Evolutionary conservation across 2,797 vertebrate species (phyloP), one percentile per base, ranked within the genome.

Genomic region (Clarias pachynema): DNA sequence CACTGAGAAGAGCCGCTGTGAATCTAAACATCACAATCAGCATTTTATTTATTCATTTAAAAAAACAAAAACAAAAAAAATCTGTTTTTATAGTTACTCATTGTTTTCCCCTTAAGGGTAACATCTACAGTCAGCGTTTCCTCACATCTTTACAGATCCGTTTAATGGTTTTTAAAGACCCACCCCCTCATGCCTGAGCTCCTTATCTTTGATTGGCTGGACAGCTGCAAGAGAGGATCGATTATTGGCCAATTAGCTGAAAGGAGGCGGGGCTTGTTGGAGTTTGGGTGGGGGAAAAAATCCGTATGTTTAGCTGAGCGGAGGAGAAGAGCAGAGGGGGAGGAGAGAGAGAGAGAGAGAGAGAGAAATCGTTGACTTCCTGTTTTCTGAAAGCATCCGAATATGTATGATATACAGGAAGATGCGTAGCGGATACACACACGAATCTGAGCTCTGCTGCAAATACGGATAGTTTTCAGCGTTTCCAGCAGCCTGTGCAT

Each of bases 361-460:
- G 84, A 89, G 87, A 78, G 66, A 62, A 53, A 80, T 89, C 91
- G 80, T 75, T 86, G 87, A 95, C 95, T 96, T 96, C 95, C 95
- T 96, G 95, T 89, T 90, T 91, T 90, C 90, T 86, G 82, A 37
- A 40, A 79, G 82, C 87, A 85, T 81, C 77, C 80, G 65, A 88
- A 89, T n/a, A 84, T 84, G 88, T 90, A 90, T 81, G 81, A 86
- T 87, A 89, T 87, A 87, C 81, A 87, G 90, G 79, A 88, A 69
- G 86, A 81, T 81, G 84, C 86, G 63, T n/a, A 85, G 89, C 85
- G 53, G 84, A 75, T 62, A 85, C 66, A 77, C 70, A 63, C 77
- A 87, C 87, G 85, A 88, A 80, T 44, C 63, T 86, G 86, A 87
- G 82, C 26, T 72, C 40, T 18, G 87, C 87, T 89, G 40, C 93